These are phyloP conservation scores for Lagenorhynchus albirostris DNA, from an alignment of 2,113 vertebrate species.

Conservation along the genomic window DNA sequence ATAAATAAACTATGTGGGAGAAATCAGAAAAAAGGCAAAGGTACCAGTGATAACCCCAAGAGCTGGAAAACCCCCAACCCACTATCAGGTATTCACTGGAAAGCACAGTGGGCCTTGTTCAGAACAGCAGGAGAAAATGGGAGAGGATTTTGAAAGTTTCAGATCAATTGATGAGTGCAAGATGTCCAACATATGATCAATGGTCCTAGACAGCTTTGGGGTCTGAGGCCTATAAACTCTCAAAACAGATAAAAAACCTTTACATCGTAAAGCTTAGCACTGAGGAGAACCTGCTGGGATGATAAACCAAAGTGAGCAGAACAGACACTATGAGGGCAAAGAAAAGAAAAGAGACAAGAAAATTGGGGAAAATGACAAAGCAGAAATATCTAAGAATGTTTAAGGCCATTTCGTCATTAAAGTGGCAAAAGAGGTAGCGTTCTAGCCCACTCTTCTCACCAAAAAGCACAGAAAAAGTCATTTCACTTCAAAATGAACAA, in stretches of 20 bases:
- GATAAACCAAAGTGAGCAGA: background rate
- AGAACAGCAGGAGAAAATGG: background rate
- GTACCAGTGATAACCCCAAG: background rate
- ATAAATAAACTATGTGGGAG: background rate
- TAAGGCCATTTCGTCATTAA: background rate
- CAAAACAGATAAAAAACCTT: background rate
- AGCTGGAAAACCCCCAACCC: background rate
- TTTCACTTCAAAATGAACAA: background rate
- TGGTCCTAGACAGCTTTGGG: background rate
- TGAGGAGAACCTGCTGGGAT: background rate
- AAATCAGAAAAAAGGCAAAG: background rate
- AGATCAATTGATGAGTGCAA: background rate
- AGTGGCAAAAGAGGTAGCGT: background rate
- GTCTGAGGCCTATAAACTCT: background rate
- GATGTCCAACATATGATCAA: background rate
- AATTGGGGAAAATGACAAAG: background rate
- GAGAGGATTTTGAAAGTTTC: background rate
- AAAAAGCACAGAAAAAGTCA: background rate
- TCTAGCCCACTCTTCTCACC: background rate
- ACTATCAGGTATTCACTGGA: background rate
- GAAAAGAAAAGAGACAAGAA: background rate
- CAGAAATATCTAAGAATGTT: background rate
- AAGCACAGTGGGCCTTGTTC: background rate
- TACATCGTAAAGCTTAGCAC: background rate
- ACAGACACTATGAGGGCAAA: background rate